Base-by-base conservation (phyloP, 1,140 invertebrate species). In the Battus philenor region DNA sequence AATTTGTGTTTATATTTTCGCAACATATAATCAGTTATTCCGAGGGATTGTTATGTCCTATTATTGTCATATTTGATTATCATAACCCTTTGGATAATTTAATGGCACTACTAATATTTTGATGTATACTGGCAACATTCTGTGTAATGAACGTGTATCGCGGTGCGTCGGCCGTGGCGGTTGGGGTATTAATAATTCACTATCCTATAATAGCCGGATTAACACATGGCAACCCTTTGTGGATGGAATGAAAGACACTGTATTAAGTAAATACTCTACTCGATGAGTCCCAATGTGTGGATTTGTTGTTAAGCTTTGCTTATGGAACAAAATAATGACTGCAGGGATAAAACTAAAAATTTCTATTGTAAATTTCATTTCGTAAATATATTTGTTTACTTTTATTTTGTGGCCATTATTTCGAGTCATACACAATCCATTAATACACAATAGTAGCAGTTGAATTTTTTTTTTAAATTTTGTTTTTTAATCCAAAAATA, bases 221-320 rank as follows among this genome's bases (percentile, higher is more conserved):
- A 80, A 67, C 65, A 54, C 68, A 59, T 61, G 53, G 44, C 63
- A 79, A 79, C 80, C 78, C 77, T 82, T 81, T 82, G 76, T 72
- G 75, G 77, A 57, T 49, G 68, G 73, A 59, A 68, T 67, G 55
- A 65, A 76, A 76, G 79, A 78, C 75, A 75, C n/a, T 57, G 50
- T 62, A 48, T 66, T 73, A 76, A 76, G 78, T 69, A 78, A 76
- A 73, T 74, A 51, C 50, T 47, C 57, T 36, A 47, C 68, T 78
- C 63, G 44, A 69, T 54, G 62, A 75, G 65, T 62, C 64, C n/a
- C n/a, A 16, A 47, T 54, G 26, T 56, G 59, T 56, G 57, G 60
- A 67, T 62, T 46, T 46, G 32, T 55, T 58, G 54, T 55, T 48
- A 20, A 16, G n/a, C 6, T 31, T 7, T 39, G 7, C 13, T 26